Base-by-base conservation (phyloP, 2,797 vertebrate species). In the Hypotaenidia okinawae region DNA sequence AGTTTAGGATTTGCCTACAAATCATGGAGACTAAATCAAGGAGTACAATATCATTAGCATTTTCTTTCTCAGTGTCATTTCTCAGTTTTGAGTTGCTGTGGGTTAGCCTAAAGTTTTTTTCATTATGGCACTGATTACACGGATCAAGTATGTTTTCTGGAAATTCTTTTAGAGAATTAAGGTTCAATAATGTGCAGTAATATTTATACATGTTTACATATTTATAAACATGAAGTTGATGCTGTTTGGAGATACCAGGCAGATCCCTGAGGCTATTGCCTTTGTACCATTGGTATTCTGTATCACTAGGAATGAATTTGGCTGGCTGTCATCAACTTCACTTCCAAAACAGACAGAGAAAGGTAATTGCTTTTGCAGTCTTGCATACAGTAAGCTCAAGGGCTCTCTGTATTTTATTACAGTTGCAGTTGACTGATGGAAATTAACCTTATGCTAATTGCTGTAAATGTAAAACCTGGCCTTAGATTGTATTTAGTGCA, bases 311-410 rank as follows among this genome's bases (percentile, higher is more conserved):
- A 70, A 62, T 66, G 27, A 83, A 43, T 25, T 37, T 81, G 49
- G 11, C 19, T 92, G 68, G 22, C 43, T 64, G 30, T 79, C 30
- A 63, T 74, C 47, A 89, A 6, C 14, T 54, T 91, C 11, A 45
- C 25, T 94, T 81, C 30, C 79, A 37, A 14, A 67, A 68, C 23
- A 85, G 62, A 49, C 70, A 61, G 84, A 82, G 75, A 93, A 93
- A 90, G 51, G 24, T 88, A 95, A 96, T 86, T 94, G 79, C 67
- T 94, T 97, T 96, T 90, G 72, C 64, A 80, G 41, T 68, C 61
- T 68, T 43, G n/a, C 21, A 59, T 66, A 49, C 24, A 9, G 3
- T 88, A 35, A 76, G 30, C 74, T 90, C 80, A 83, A 82, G 78
- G 45, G 55, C 30, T 93, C 15, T 76, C 37, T 73, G 32, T 69